phyloP scores from a whole-genome alignment of 2,888 invertebrate genomes.

The Drosophila percnosoma region DNA sequence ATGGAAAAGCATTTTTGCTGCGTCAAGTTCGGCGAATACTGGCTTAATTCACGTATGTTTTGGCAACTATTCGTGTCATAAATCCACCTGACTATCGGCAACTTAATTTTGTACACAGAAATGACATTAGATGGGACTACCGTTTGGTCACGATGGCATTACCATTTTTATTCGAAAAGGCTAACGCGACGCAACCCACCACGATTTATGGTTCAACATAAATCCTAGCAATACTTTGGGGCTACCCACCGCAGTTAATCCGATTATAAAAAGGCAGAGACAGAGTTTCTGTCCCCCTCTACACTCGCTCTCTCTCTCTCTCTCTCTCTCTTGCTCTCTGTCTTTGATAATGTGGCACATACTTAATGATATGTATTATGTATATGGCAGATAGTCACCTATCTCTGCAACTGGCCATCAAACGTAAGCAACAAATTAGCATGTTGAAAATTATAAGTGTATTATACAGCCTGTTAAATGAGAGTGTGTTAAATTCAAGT shows the following conservation, averaged over 20 bases:
- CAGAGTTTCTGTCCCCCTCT: conserved; percentile 7
- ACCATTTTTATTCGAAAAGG: conserved; percentile 49
- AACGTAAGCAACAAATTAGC: conserved; percentile 58
- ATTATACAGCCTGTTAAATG: conserved; percentile 46
- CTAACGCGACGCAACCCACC: conserved; percentile 48
- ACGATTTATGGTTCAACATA: conserved; percentile 76
- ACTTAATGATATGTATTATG: conserved; percentile 35
- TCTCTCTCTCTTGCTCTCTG: background rate
- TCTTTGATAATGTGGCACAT: conserved; percentile 38
- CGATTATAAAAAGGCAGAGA: conserved; percentile 69
- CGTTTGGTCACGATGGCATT: conserved; percentile 52
- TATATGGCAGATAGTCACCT: conserved; percentile 43
- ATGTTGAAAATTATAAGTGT: conserved; percentile 62
- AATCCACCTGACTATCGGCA: conserved; percentile 44
- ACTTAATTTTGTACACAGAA: conserved; percentile 55
- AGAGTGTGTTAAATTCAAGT: conserved; percentile 47
- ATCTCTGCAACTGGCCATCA: conserved; percentile 39
- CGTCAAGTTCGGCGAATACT: background rate
- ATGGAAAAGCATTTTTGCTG: background rate
- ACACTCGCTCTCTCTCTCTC: background rate
- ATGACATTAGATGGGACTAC: conserved; percentile 54
- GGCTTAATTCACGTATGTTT: conserved; percentile 17
- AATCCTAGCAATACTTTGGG: conserved; percentile 72
- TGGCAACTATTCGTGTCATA: conserved; percentile 27
- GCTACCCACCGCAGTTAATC: conserved; percentile 82